phyloP scores from a whole-genome alignment of 2,888 invertebrate genomes.

The Drosophila histrio region DNA sequence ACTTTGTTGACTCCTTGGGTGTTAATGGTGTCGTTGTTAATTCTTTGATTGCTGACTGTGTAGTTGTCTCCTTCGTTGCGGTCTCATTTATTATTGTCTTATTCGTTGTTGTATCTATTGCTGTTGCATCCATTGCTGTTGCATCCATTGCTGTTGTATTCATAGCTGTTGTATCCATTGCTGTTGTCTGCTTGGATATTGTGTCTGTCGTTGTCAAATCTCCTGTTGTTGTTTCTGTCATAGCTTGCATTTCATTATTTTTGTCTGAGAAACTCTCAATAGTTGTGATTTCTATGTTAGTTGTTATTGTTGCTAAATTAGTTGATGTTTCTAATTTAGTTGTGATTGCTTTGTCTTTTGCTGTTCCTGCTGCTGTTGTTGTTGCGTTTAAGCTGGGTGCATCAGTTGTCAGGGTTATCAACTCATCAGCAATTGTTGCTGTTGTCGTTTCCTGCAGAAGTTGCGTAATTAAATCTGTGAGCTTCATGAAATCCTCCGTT shows the following conservation, averaged over 20 bases:
- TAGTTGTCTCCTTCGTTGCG: too few species aligned
- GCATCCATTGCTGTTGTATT: not conserved
- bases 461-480: constrained; percentile 57
- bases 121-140: not conserved
- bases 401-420: constrained; percentile 27
- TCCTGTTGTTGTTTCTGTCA: constrained; percentile 8
- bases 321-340: constrained; percentile 7
- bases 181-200: not conserved
- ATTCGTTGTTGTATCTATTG: not conserved
- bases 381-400: constrained; percentile 4
- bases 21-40: not conserved
- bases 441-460: constrained; percentile 43
- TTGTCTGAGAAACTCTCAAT: not conserved
- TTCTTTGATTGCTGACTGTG: not conserved
- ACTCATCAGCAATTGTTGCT: not conserved
- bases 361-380: not conserved
- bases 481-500: constrained; percentile 57
- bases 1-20: not conserved
- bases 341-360: too few species aligned
- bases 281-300: not conserved
- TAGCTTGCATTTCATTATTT: constrained; percentile 1
- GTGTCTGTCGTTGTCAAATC: not conserved
- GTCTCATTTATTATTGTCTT: too few species aligned
- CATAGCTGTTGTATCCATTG: not conserved
- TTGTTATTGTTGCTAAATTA: constrained; percentile 1